Percentiles rank a stretch among this genome's conserved stretches.
These are phyloP conservation scores for Trachymyrmex septentrionalis DNA, from an alignment of 1,140 invertebrate genomes.

Conservation along the genomic window DNA sequence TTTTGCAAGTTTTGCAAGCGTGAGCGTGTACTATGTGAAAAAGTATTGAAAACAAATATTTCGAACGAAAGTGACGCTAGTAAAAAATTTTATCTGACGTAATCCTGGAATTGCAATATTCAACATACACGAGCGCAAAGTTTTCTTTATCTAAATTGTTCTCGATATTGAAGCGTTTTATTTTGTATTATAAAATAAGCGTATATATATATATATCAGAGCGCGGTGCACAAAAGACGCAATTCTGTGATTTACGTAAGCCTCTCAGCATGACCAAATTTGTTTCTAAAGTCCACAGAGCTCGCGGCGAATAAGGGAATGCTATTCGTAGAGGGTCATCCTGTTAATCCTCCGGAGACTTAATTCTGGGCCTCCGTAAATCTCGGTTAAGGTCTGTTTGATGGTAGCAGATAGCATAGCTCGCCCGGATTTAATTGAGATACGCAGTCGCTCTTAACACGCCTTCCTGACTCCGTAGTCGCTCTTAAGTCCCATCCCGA, in stretches of 20 bases:
- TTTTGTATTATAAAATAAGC: not conserved
- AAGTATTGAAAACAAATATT: conserved; percentile 42
- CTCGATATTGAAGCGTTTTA: not conserved
- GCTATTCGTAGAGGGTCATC: conserved; percentile 54
- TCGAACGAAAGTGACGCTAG: no score
- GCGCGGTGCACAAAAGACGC: not conserved
- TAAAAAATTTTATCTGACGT: conserved; percentile 7
- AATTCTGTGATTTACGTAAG: conserved; percentile 68
- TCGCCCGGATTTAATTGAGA: conserved; percentile 67
- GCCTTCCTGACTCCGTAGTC: conserved; percentile 51
- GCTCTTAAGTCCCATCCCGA: conserved; percentile 40
- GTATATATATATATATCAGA: not conserved
- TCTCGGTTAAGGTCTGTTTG: conserved; percentile 81
- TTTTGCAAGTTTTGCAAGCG: conserved; percentile 12
- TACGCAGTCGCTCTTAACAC: conserved; percentile 59
- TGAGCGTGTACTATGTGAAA: not conserved
- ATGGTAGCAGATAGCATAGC: conserved; percentile 73
- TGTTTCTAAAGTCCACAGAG: conserved; percentile 34
- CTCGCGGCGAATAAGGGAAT: conserved; percentile 16
- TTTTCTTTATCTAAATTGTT: not conserved
- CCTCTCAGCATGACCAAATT: conserved; percentile 57
- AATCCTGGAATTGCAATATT: not conserved
- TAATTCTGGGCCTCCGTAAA: conserved; percentile 79
- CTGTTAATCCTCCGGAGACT: conserved; percentile 77
- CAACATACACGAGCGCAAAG: not conserved